These are phyloP conservation scores for Chromobotia macracanthus DNA, from an alignment of 2,797 vertebrate genomes.

Conservation along the genomic window DNA sequence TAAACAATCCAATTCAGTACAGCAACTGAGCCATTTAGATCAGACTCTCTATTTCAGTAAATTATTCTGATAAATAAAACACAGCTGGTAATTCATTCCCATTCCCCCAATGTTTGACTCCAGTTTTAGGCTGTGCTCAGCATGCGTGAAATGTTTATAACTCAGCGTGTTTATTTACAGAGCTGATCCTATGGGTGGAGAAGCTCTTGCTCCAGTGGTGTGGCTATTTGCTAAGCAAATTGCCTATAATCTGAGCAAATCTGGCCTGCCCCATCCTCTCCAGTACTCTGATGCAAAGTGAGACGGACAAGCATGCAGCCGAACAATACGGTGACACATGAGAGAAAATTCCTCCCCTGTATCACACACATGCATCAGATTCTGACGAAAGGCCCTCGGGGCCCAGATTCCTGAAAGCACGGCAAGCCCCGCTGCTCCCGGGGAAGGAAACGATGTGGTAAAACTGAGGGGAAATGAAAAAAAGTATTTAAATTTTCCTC, in stretches of 20 bases:
- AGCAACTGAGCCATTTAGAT: too few relatives aligned
- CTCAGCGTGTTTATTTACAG: slow-evolving; percentile 36
- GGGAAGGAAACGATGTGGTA: slow-evolving; percentile 36
- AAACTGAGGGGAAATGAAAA: slow-evolving; percentile 31
- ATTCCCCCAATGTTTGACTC: too few relatives aligned
- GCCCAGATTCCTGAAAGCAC: slow-evolving; percentile 44
- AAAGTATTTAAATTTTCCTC: slow-evolving; percentile 37
- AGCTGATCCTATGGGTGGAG: slow-evolving; percentile 47
- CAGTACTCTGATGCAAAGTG: slow-evolving; percentile 51
- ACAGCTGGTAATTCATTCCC: too few relatives aligned
- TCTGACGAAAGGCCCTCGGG: slow-evolving; percentile 20
- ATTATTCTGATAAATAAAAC: too few relatives aligned
- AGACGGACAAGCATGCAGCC: slow-evolving; percentile 58
- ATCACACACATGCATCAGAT: slow-evolving; percentile 44
- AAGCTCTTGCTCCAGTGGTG: slow-evolving; percentile 56
- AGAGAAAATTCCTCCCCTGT: slow-evolving; percentile 55
- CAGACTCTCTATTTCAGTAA: too few relatives aligned
- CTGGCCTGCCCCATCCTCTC: slow-evolving; percentile 40
- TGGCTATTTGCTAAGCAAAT: slow-evolving; percentile 78
- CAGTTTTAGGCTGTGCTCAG: background rate
- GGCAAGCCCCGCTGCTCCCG: slow-evolving; percentile 5
- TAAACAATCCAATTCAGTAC: too few relatives aligned
- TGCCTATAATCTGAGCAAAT: slow-evolving; percentile 52
- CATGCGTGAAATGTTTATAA: background rate
- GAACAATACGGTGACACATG: slow-evolving; percentile 61